phyloP scores from a whole-genome alignment of 1,140 invertebrate species.

The Periplaneta americana region DNA sequence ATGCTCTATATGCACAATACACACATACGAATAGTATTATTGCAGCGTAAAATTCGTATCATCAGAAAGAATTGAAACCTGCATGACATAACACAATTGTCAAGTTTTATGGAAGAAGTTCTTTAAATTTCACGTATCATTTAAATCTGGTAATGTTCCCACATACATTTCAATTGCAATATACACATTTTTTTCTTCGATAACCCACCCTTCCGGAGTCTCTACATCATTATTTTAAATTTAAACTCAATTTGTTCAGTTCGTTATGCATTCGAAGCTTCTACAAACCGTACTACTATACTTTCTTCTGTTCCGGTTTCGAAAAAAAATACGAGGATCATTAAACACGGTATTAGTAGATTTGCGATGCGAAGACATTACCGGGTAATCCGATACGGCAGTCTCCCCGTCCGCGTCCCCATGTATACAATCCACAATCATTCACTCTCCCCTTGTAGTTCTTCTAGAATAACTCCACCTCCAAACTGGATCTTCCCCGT shows the following conservation, averaged over 20 bases:
- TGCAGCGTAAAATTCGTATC: no score
- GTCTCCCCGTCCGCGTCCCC: no score
- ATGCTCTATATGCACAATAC: no score
- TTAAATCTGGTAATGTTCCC: not conserved
- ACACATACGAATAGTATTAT: no score
- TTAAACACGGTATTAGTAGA: not conserved
- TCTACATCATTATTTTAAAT: not conserved
- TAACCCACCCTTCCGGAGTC: not conserved
- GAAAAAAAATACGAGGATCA: not conserved
- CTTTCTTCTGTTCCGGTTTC: not conserved
- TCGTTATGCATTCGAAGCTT: not conserved
- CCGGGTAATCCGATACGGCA: not conserved
- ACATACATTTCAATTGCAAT: not conserved
- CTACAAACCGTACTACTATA: not conserved
- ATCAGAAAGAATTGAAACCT: no score
- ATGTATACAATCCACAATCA: not conserved
- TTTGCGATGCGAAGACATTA: not conserved
- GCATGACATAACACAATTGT: no score
- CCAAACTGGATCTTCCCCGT: not conserved
- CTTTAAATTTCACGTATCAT: not conserved
- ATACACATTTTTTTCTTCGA: not conserved
- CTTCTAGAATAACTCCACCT: not conserved
- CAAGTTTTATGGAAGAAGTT: no score
- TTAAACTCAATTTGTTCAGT: not conserved
- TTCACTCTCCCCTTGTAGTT: no score